A percentile compares a stretch with the other conserved stretches of the same genome.
Conservation (phyloP, 2,888 invertebrate genomes). For the Taenaris catops region DNA sequence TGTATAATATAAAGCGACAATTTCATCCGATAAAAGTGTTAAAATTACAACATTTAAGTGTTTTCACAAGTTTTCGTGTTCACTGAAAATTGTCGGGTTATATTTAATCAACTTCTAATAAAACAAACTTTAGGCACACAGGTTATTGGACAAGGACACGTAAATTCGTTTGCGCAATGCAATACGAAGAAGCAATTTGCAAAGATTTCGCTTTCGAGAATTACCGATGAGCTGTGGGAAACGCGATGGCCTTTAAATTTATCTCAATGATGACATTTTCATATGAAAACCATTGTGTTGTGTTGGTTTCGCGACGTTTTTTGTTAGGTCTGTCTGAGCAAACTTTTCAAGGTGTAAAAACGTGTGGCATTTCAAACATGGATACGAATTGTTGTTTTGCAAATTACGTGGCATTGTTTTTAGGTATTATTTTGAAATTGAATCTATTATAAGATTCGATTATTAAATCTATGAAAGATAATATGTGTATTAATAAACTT, state of each 20-base stretch:
- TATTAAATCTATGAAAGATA: too few species aligned
- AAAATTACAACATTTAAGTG: too few species aligned
- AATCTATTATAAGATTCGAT: too few species aligned
- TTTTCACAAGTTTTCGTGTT: too few species aligned
- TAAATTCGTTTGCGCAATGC: slow-evolving; percentile 23
- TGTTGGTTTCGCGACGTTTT: slow-evolving; percentile 7
- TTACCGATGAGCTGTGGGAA: slow-evolving; percentile 25
- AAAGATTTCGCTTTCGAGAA: slow-evolving; percentile 26
- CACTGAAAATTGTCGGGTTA: too few species aligned
- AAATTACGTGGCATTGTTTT: not conserved
- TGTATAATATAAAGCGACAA: too few species aligned
- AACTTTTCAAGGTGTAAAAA: not conserved
- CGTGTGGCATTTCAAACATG: not conserved
- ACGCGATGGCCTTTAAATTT: slow-evolving; percentile 19
- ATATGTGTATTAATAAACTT: too few species aligned
- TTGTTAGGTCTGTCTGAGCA: slow-evolving; percentile 1
- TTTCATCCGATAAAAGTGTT: too few species aligned
- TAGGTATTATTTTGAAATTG: too few species aligned
- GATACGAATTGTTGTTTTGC: not conserved
- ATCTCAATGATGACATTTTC: slow-evolving; percentile 22
- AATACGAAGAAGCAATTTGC: slow-evolving; percentile 24
- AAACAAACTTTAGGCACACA: too few species aligned
- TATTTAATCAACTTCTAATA: too few species aligned
- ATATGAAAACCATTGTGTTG: slow-evolving; percentile 13
- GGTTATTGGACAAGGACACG: not conserved